Evolutionary conservation across 92 coral and sea anemone genomes (phyloP).

Genomic region (Micromussa lordhowensis): DNA sequence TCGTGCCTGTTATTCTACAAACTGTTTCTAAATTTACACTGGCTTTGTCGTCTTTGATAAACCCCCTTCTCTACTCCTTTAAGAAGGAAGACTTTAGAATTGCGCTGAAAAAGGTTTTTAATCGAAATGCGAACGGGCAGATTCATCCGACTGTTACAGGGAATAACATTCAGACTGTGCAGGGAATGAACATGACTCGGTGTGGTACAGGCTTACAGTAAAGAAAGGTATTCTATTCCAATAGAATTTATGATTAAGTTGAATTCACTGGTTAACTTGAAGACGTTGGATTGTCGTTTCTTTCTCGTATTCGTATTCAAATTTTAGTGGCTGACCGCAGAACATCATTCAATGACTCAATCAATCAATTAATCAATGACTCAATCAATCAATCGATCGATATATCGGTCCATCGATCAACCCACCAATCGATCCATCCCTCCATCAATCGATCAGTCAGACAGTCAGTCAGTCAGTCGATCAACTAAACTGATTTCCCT

Average conservation of each 20-base stretch:
- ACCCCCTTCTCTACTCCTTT: constrained; percentile 64
- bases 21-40: constrained; percentile 57
- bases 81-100: constrained; percentile 66
- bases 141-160: background rate
- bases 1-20: constrained; percentile 44
- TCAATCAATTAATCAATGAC: background rate
- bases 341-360: background rate
- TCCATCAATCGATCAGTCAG: background rate
- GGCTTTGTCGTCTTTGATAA: constrained; percentile 60
- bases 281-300: too few relatives aligned
- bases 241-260: too few relatives aligned
- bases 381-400: too few relatives aligned
- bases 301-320: background rate
- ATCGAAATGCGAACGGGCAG: background rate
- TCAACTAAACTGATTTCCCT: background rate
- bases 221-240: background rate
- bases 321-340: background rate
- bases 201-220: background rate
- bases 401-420: too few relatives aligned
- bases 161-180: background rate
- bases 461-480: background rate
- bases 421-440: too few relatives aligned
- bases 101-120: constrained; percentile 50
- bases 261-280: too few relatives aligned
- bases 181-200: background rate